These are phyloP conservation scores for Acyrthosiphon pisum DNA, from an alignment of 1,140 invertebrate genomes.

Conservation along the genomic window DNA sequence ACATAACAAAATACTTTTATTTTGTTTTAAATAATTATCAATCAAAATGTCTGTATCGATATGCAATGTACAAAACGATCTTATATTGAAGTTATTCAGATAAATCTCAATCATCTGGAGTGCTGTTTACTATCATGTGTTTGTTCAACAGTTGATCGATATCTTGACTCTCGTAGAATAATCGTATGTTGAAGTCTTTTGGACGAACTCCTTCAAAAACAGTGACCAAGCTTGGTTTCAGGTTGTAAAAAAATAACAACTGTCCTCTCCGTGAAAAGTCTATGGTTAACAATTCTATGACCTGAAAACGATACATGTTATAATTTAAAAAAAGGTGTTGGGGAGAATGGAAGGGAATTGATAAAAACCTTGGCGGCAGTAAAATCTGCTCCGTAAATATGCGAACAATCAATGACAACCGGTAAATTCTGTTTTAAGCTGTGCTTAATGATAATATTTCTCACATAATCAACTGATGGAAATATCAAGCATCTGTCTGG, in stretches of 20 bases:
- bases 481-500: slow-evolving; percentile 86
- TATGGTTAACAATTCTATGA: slow-evolving; percentile 65
- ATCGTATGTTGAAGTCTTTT: slow-evolving; percentile 71
- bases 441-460: slow-evolving; percentile 80
- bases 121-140: background rate
- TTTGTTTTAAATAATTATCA: background rate
- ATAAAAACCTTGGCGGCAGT: slow-evolving; percentile 79
- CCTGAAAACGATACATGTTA: slow-evolving; percentile 58
- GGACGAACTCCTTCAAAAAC: slow-evolving; percentile 78
- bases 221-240: slow-evolving; percentile 78
- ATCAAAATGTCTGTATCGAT: background rate
- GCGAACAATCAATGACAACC: slow-evolving; percentile 82
- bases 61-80: background rate
- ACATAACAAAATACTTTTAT: background rate
- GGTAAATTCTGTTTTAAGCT: slow-evolving; percentile 72
- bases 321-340: too few relatives aligned
- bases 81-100: background rate
- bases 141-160: slow-evolving; percentile 70
- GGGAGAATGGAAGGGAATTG: slow-evolving; percentile 57
- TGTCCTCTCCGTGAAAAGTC: slow-evolving; percentile 77
- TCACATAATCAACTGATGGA: slow-evolving; percentile 86
- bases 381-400: slow-evolving; percentile 82
- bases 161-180: slow-evolving; percentile 75
- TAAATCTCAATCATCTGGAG: background rate
- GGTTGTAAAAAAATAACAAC: slow-evolving; percentile 79